These are phyloP conservation scores for Leontopithecus rosalia DNA, from an alignment of 2,797 vertebrate genomes.

Conservation along the genomic window DNA sequence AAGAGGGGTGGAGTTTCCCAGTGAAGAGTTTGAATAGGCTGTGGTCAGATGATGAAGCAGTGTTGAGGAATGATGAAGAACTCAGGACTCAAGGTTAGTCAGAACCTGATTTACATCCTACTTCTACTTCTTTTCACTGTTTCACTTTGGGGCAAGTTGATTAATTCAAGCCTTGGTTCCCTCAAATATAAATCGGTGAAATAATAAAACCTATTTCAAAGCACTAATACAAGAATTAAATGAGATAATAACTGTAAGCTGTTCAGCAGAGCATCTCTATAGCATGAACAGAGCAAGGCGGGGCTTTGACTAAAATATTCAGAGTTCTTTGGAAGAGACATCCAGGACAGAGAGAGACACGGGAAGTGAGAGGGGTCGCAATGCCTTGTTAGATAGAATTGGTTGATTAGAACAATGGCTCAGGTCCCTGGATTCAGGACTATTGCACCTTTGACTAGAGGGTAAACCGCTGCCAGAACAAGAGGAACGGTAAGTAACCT, in stretches of 20 bases:
- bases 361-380: accelerated
- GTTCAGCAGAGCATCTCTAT: neutral
- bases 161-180: neutral
- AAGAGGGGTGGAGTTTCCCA: neutral
- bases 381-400: neutral
- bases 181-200: neutral
- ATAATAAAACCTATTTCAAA: neutral
- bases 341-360: neutral
- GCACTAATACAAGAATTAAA: neutral
- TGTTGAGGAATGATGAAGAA: neutral
- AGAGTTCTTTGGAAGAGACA: neutral
- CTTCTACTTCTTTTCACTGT: neutral
- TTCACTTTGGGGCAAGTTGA: neutral
- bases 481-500: neutral
- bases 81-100: neutral
- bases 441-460: neutral
- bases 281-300: no score
- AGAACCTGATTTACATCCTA: neutral
- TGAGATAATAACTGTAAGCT: neutral
- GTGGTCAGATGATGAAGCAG: neutral
- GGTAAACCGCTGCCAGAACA: neutral
- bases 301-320: neutral
- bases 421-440: neutral
- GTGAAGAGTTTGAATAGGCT: neutral
- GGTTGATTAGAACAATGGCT: neutral